Evolutionary conservation across 2,888 invertebrate genomes (phyloP).

Genomic region (Tortricodes alternella): DNA sequence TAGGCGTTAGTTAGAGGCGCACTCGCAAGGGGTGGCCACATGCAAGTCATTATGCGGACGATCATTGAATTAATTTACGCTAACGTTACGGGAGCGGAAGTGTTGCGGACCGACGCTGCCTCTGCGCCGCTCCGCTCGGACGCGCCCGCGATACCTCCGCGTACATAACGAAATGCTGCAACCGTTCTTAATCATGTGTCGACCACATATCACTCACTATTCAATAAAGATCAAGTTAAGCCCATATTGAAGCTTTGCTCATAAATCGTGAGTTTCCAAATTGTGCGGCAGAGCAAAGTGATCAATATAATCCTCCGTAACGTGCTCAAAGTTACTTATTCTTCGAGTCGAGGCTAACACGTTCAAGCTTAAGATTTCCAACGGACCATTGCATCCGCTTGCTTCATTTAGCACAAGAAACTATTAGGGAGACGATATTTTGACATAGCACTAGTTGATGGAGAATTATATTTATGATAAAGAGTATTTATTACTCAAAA

Average conservation of each 20-base stretch:
- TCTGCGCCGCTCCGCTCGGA: conserved; percentile 27
- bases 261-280: conserved; percentile 10
- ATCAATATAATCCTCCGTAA: conserved; percentile 23
- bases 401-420: conserved; percentile 25
- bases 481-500: too few species aligned
- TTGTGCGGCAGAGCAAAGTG: conserved; percentile 5
- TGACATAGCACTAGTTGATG: conserved; percentile 1
- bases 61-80: conserved; percentile 79
- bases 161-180: not conserved
- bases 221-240: conserved; percentile 1
- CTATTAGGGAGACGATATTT: conserved; percentile 12
- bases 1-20: conserved; percentile 66
- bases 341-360: conserved; percentile 8
- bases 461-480: too few species aligned
- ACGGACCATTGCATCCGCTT: conserved; percentile 26
- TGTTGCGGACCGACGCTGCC: conserved; percentile 47
- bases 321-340: conserved; percentile 23
- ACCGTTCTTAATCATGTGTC: not conserved
- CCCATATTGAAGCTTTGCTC: not conserved
- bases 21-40: conserved; percentile 61
- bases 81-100: conserved; percentile 60
- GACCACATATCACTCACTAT: not conserved
- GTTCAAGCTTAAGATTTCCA: conserved; percentile 22
- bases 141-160: conserved; percentile 24
- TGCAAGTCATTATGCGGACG: conserved; percentile 80